These are phyloP conservation scores for Mystacornis crossleyi DNA, from an alignment of 2,113 vertebrate species.

Conservation along the genomic window DNA sequence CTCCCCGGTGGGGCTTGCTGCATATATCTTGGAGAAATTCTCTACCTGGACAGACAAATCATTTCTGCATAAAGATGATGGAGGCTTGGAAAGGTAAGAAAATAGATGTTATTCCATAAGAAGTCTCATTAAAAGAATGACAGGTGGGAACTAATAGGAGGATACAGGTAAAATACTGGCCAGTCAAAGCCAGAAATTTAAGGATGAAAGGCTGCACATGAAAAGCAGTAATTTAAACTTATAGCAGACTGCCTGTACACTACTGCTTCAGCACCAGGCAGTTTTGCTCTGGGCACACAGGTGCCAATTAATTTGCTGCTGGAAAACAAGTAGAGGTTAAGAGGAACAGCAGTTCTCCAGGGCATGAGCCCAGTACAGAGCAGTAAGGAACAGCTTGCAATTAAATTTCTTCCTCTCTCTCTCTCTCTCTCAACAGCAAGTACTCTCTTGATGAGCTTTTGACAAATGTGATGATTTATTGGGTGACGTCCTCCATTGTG, in stretches of 20 bases:
- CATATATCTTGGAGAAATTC: conserved; percentile 90
- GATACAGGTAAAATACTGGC: neutral
- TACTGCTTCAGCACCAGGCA: neutral
- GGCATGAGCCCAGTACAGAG: neutral
- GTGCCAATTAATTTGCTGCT: neutral
- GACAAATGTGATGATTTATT: conserved; percentile 90
- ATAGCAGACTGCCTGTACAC: neutral
- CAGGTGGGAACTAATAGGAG: neutral
- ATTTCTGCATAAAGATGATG: conserved; percentile 76
- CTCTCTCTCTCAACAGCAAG: conserved; percentile 72
- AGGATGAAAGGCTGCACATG: neutral
- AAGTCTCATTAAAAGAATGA: neutral
- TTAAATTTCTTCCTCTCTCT: neutral
- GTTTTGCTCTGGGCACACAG: neutral
- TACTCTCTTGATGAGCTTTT: conserved; percentile 86
- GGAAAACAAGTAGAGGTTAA: neutral
- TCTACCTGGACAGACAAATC: conserved; percentile 82
- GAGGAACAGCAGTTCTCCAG: neutral
- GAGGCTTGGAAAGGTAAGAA: conserved; percentile 84
- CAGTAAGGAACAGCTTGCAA: neutral
- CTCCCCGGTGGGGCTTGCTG: conserved; percentile 85
- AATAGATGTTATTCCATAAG: neutral
- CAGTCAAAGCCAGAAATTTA: neutral
- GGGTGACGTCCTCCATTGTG: conserved; percentile 84
- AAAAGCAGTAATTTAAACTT: neutral